phyloP scores from a whole-genome alignment of 2,113 vertebrate species.

The Suricata suricatta region DNA sequence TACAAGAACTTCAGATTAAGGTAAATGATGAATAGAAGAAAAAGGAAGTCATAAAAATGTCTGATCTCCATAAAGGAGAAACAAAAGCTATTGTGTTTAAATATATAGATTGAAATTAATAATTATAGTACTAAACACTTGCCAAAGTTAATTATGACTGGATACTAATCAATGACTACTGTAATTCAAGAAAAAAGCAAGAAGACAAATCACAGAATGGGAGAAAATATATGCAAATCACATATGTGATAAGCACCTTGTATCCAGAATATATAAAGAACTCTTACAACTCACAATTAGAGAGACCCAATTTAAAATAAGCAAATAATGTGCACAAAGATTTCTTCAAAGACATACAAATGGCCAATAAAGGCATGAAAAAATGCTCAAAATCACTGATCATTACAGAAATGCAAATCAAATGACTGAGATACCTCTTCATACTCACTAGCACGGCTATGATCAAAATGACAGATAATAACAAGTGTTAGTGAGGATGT shows the following conservation, averaged over 20 bases:
- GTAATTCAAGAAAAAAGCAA: conserved; percentile 3
- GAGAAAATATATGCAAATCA: not conserved
- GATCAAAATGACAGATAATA: not conserved
- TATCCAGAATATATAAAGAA: not conserved
- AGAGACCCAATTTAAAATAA: not conserved
- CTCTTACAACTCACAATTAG: not conserved
- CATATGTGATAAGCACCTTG: not conserved
- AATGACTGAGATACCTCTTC: not conserved
- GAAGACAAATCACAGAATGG: not conserved
- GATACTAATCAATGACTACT: not conserved
- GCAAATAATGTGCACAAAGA: not conserved
- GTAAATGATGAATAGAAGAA: conserved; percentile 24
- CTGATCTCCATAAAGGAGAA: not conserved
- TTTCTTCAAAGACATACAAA: not conserved
- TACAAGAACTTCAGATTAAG: not conserved
- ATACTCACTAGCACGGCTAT: not conserved
- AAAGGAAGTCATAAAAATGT: not conserved
- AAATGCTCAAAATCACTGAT: not conserved
- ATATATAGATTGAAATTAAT: not conserved
- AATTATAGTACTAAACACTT: not conserved
- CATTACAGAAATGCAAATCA: not conserved
- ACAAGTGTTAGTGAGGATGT: not conserved
- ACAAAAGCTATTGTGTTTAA: not conserved
- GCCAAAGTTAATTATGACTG: not conserved
- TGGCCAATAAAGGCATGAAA: not conserved